A percentile compares a stretch with the other conserved stretches of the same genome.
These are phyloP conservation scores for Calvadosia cruxmelitensis DNA, from an alignment of 30 jellyfish, hydroid and myxozoan genomes.

Conservation along the genomic window DNA sequence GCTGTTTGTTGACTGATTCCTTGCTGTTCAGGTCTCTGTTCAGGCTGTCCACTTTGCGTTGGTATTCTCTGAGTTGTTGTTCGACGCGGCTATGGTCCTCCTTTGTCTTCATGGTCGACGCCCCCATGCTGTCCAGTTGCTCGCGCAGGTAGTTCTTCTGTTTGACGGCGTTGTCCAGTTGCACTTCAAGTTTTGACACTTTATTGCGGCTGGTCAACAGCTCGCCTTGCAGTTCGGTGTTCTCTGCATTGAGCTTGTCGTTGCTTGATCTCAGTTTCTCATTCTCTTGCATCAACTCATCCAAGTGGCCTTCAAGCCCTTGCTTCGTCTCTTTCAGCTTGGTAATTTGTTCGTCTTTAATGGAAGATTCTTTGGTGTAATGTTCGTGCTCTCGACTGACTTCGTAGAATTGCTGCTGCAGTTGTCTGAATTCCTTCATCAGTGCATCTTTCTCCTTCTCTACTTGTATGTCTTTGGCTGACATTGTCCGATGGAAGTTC, in stretches of 20 bases:
- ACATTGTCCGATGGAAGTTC: slow-evolving; percentile 50
- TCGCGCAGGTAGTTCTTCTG: slow-evolving; percentile 70
- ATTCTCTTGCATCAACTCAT: slow-evolving; percentile 40
- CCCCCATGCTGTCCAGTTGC: slow-evolving; percentile 50
- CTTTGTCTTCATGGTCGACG: slow-evolving; percentile 31
- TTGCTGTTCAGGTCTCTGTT: slow-evolving; percentile 55
- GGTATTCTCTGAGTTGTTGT: slow-evolving; percentile 71
- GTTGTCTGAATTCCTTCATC: slow-evolving; percentile 71
- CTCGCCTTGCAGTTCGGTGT: slow-evolving; percentile 55
- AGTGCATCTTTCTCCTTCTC: slow-evolving; percentile 76
- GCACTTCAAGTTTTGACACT: slow-evolving; percentile 68
- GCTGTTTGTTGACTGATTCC: slow-evolving; percentile 54
- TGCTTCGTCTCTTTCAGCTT: slow-evolving; percentile 65
- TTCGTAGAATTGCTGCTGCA: slow-evolving; percentile 60
- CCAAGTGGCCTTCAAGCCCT: slow-evolving; percentile 53
- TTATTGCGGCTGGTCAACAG: slow-evolving; percentile 40
- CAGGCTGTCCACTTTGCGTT: slow-evolving; percentile 65
- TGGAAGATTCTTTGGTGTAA: slow-evolving; percentile 59
- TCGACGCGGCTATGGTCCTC: slow-evolving; percentile 71
- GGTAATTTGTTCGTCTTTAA: slow-evolving; percentile 61
- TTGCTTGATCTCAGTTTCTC: slow-evolving; percentile 38
- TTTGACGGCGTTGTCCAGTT: slow-evolving; percentile 60
- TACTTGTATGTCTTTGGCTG: slow-evolving; percentile 46
- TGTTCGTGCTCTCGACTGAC: slow-evolving; percentile 75
- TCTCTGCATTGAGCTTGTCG: slow-evolving; percentile 59